Conservation (phyloP, 2,113 vertebrate species). For the Oncorhynchus clarkii region DNA sequence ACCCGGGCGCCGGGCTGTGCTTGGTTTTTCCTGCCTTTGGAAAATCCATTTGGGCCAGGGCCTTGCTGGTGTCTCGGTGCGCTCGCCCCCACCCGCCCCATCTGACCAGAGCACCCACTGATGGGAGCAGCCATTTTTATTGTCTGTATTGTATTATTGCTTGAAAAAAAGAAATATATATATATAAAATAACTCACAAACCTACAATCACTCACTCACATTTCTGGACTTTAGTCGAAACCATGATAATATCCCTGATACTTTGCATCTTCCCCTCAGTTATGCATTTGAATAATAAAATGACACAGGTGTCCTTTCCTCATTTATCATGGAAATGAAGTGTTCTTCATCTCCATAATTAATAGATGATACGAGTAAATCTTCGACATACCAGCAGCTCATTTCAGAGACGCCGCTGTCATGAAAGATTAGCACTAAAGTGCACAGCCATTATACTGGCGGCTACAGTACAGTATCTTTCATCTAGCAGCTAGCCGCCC, state of each 20-base stretch:
- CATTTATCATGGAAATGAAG: background rate
- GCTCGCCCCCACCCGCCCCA: too few species aligned
- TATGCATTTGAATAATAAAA: background rate
- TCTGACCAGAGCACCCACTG: too few species aligned
- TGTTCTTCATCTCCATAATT: background rate
- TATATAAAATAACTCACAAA: background rate
- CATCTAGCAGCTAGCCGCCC: slow-evolving; percentile 12
- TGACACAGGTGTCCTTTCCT: background rate
- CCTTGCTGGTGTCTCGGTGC: too few species aligned
- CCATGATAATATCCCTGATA: background rate
- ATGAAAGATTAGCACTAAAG: background rate
- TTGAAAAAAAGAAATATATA: too few species aligned
- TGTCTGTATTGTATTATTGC: too few species aligned
- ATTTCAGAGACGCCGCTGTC: background rate
- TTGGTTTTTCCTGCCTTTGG: too few species aligned
- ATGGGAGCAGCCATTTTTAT: too few species aligned
- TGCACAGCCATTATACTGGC: background rate
- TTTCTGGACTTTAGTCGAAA: background rate
- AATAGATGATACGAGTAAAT: background rate
- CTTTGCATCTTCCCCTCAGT: background rate
- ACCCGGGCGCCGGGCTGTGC: too few species aligned
- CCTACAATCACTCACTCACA: background rate
- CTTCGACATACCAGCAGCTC: background rate
- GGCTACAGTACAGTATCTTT: background rate
- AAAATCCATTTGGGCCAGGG: too few species aligned